phyloP scores from a whole-genome alignment of 2,888 invertebrate species.

The Ommatoiulus sabulosus region DNA sequence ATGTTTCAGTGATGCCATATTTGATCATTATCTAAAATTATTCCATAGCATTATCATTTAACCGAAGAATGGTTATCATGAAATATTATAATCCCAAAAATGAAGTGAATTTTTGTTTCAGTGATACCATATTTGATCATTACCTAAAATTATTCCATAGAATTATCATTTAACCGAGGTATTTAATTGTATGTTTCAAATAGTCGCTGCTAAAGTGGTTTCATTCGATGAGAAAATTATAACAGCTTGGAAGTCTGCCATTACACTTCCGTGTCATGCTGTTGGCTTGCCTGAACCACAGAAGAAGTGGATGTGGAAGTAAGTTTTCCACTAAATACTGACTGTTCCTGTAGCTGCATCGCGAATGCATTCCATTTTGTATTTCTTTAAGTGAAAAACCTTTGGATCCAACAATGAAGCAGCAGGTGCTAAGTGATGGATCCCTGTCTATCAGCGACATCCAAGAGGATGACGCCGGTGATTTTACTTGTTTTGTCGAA shows the following conservation, averaged over 20 bases:
- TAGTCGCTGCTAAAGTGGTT: conserved; percentile 94
- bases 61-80: too few species aligned
- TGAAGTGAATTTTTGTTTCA: too few species aligned
- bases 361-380: too few species aligned
- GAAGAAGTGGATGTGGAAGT: conserved; percentile 77
- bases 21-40: too few species aligned
- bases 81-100: too few species aligned
- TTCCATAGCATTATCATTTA: too few species aligned
- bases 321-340: too few species aligned
- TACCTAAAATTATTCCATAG: too few species aligned
- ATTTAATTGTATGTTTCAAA: too few species aligned
- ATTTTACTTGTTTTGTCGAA: conserved; percentile 57
- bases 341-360: too few species aligned
- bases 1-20: too few species aligned
- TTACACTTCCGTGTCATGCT: conserved; percentile 89
- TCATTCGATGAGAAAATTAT: conserved; percentile 86
- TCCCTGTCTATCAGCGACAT: conserved; percentile 49
- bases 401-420: background rate
- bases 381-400: conserved; percentile 47
- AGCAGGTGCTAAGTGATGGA: conserved; percentile 55
- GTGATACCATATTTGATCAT: background rate
- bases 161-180: too few species aligned
- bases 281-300: conserved; percentile 94
- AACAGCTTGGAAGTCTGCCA: conserved; percentile 79
- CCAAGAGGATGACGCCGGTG: conserved; percentile 56